phyloP scores from a whole-genome alignment of 2,888 invertebrate species.

The Molanna angustata region DNA sequence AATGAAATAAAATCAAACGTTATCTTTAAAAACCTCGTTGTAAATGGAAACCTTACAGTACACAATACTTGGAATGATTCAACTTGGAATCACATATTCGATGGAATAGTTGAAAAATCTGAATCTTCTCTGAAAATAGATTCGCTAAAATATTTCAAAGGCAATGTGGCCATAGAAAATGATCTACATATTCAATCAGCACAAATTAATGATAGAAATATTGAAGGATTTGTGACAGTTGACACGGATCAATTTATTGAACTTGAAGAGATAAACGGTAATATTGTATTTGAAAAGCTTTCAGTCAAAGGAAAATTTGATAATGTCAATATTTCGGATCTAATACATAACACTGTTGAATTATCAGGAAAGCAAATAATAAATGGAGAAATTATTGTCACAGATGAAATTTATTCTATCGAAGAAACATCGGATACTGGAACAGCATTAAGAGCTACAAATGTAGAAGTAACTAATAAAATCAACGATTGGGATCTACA shows the following conservation, averaged over 20 bases:
- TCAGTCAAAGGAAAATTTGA: conserved; percentile 43
- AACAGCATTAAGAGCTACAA: conserved; percentile 33
- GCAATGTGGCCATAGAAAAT: conserved; percentile 41
- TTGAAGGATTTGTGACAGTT: conserved; percentile 49
- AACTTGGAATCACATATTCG: conserved; percentile 41
- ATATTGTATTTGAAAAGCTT: conserved; percentile 48
- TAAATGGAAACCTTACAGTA: conserved; percentile 50
- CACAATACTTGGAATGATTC: conserved; percentile 44
- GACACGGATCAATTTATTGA: conserved; percentile 49
- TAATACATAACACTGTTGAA: conserved; percentile 44
- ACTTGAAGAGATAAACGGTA: conserved; percentile 42
- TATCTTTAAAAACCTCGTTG: conserved; percentile 48
- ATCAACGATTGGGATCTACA: conserved; percentile 42
- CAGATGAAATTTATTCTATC: conserved; percentile 27
- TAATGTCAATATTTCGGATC: conserved; percentile 44
- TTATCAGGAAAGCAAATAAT: conserved; percentile 43
- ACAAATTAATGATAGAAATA: conserved; percentile 45
- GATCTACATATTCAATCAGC: conserved; percentile 44
- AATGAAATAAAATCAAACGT: conserved; percentile 43
- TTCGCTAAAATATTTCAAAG: conserved; percentile 48
- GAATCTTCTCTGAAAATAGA: conserved; percentile 41
- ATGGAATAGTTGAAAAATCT: conserved; percentile 49
- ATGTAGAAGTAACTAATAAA: conserved; percentile 39
- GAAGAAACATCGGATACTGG: conserved; percentile 7
- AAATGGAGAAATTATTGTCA: conserved; percentile 42